Conservation (phyloP, 2,888 invertebrate species). For the Lasioglossum leucozonium region DNA sequence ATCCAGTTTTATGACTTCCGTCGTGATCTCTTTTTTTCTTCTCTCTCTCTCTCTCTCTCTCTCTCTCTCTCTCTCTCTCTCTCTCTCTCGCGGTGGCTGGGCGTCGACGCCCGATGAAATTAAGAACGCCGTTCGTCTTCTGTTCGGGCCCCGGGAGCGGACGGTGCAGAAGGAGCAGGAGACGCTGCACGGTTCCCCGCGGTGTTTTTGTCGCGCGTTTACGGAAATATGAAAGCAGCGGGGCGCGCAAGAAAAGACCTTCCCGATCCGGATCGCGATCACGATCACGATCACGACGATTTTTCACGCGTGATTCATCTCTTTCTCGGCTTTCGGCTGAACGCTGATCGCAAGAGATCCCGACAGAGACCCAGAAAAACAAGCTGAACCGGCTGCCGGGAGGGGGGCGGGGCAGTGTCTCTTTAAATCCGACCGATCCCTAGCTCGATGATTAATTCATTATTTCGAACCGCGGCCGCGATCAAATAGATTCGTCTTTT, state of each 20-base stretch:
- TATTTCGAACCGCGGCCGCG: background rate
- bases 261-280: conserved; percentile 5
- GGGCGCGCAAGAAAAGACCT: background rate
- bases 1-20: conserved; percentile 68
- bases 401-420: background rate
- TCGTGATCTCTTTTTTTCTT: conserved; percentile 35
- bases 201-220: conserved; percentile 49
- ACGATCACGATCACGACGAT: background rate
- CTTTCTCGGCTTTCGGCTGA: background rate
- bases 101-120: conserved; percentile 76
- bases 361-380: background rate
- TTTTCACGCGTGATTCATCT: background rate
- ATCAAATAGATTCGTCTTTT: background rate
- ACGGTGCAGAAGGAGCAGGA: background rate
- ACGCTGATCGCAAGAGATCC: background rate
- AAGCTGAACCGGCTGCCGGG: no score
- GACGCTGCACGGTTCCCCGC: background rate
- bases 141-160: conserved; percentile 42
- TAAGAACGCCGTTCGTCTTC: conserved; percentile 78
- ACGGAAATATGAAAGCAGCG: conserved; percentile 50
- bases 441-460: conserved; percentile 7
- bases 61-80: no score
- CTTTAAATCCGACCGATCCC: background rate
- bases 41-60: no score
- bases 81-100: conserved; percentile 36